Evolutionary conservation across 2,888 invertebrate genomes (phyloP).

Genomic region (Brassicogethes aeneus): DNA sequence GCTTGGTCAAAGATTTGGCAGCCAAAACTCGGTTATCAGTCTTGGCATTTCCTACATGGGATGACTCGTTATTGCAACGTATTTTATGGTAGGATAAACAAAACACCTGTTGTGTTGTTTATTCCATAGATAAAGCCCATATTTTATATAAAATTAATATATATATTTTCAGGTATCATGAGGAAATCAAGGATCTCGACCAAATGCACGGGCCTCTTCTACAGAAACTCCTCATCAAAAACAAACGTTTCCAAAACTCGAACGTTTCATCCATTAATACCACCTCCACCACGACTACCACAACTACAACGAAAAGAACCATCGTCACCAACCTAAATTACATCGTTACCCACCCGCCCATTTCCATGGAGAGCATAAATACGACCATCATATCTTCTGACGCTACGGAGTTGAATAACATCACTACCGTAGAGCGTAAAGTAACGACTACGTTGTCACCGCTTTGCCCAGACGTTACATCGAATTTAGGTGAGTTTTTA

Average conservation of each 20-base stretch:
- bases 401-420: background rate
- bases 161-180: background rate
- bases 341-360: background rate
- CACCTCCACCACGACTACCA: too few relatives aligned
- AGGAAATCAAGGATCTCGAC: background rate
- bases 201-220: constrained; percentile 17
- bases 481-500: background rate
- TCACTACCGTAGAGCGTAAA: background rate
- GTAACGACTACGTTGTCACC: background rate
- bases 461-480: background rate
- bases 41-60: background rate
- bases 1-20: too few relatives aligned
- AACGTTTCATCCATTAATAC: too few relatives aligned
- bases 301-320: background rate
- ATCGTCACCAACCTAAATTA: background rate
- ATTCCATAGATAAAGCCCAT: too few relatives aligned
- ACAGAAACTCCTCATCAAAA: constrained; percentile 21
- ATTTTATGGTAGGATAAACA: too few relatives aligned
- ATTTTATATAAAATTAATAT: too few relatives aligned
- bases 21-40: background rate
- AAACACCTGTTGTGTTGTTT: too few relatives aligned
- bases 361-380: background rate
- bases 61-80: too few relatives aligned
- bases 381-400: background rate
- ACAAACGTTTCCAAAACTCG: constrained; percentile 7